phyloP scores from a whole-genome alignment of 2,888 invertebrate species.

The Terebella lapidaria region DNA sequence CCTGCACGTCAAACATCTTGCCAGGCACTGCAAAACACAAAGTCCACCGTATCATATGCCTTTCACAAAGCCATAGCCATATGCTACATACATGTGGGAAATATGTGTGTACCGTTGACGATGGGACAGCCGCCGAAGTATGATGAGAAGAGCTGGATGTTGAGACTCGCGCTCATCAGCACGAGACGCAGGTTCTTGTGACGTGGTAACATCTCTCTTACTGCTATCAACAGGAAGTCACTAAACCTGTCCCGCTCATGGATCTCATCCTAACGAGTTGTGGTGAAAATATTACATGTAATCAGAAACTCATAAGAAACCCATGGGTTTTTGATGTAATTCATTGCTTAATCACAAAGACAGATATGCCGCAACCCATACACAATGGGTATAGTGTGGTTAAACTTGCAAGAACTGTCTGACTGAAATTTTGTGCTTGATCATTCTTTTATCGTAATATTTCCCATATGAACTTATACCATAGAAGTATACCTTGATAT shows the following conservation, averaged over 20 bases:
- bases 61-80: neutral
- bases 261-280: slow-evolving; percentile 91
- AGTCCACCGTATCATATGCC: too few species aligned
- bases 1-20: slow-evolving; percentile 68
- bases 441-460: too few species aligned
- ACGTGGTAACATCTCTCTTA: slow-evolving; percentile 69
- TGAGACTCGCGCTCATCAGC: slow-evolving; percentile 92
- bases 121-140: slow-evolving; percentile 81
- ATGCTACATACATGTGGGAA: neutral
- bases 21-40: slow-evolving; percentile 69
- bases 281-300: too few species aligned
- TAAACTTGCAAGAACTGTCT: too few species aligned
- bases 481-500: too few species aligned
- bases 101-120: slow-evolving; percentile 58
- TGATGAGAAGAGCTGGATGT: slow-evolving; percentile 72
- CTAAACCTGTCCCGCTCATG: slow-evolving; percentile 91
- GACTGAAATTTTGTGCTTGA: too few species aligned
- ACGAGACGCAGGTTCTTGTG: slow-evolving; percentile 73
- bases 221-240: slow-evolving; percentile 83
- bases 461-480: too few species aligned
- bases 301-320: too few species aligned
- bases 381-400: too few species aligned
- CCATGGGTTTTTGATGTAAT: neutral
- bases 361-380: too few species aligned
- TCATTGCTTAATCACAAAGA: neutral